These are phyloP conservation scores for Oncorhynchus mykiss DNA, from an alignment of 2,113 vertebrate genomes.

Conservation along the genomic window DNA sequence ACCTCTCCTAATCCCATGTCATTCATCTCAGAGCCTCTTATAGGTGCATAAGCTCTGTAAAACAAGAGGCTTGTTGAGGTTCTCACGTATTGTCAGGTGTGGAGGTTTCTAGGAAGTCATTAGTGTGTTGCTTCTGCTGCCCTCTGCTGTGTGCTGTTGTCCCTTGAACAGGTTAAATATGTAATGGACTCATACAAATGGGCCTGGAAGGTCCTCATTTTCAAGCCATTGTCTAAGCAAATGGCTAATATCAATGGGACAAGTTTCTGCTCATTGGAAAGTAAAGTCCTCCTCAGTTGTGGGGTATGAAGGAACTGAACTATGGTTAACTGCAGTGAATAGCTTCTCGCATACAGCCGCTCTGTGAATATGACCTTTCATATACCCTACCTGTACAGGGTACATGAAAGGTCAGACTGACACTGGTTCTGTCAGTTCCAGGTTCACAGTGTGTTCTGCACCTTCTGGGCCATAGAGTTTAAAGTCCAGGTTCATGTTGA, in stretches of 20 bases:
- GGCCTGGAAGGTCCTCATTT: neutral
- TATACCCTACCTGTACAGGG: neutral
- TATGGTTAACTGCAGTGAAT: neutral
- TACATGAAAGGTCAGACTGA: constrained; percentile 9
- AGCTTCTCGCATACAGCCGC: neutral
- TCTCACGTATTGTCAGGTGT: neutral
- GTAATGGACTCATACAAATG: neutral
- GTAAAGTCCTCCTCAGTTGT: neutral
- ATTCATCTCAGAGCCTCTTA: constrained; percentile 17
- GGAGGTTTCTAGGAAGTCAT: neutral
- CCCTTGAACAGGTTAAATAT: neutral
- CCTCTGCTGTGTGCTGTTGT: neutral
- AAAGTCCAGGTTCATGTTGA: constrained; percentile 19
- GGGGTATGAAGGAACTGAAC: neutral
- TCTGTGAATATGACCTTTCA: neutral
- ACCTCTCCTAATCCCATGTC: constrained; percentile 10
- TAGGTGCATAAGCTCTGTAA: constrained; percentile 13
- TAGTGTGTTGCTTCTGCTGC: neutral
- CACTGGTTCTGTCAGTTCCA: neutral
- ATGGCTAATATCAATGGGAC: neutral
- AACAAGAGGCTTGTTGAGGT: neutral
- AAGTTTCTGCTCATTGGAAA: neutral
- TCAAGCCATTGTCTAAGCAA: neutral
- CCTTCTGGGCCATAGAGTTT: constrained; percentile 16
- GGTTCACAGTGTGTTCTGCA: neutral